phyloP scores from a whole-genome alignment of 2,888 invertebrate genomes.

The Syrista parreyssii region DNA sequence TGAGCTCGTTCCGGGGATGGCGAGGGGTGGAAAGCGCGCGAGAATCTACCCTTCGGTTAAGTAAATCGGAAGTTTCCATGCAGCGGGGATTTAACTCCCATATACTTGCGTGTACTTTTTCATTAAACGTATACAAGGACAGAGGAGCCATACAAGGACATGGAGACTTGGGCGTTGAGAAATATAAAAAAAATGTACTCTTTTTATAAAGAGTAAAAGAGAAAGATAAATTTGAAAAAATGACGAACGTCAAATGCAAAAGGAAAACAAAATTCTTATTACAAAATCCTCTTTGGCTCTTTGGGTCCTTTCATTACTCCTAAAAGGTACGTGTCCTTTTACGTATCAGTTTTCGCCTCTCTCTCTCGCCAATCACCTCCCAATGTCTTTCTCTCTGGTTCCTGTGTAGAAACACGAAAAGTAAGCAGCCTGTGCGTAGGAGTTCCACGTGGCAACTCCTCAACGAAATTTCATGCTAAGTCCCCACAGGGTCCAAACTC shows the following conservation, averaged over 20 bases:
- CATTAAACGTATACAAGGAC: not conserved
- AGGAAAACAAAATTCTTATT: not conserved
- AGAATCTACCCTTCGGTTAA: not conserved
- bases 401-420: too few species aligned
- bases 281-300: not conserved
- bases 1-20: not conserved
- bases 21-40: not conserved
- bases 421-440: too few species aligned
- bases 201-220: not conserved
- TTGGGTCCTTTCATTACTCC: not conserved
- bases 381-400: not conserved
- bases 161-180: not conserved
- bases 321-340: not conserved
- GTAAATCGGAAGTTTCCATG: not conserved
- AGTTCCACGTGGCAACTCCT: not conserved
- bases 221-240: too few species aligned
- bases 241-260: not conserved
- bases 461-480: not conserved
- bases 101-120: not conserved
- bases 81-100: not conserved
- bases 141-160: not conserved
- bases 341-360: not conserved
- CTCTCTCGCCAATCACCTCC: not conserved
- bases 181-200: not conserved
- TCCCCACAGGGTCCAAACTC: not conserved